Conservation (phyloP, 1,140 invertebrate genomes). For the Zaprionus lachaisei region DNA sequence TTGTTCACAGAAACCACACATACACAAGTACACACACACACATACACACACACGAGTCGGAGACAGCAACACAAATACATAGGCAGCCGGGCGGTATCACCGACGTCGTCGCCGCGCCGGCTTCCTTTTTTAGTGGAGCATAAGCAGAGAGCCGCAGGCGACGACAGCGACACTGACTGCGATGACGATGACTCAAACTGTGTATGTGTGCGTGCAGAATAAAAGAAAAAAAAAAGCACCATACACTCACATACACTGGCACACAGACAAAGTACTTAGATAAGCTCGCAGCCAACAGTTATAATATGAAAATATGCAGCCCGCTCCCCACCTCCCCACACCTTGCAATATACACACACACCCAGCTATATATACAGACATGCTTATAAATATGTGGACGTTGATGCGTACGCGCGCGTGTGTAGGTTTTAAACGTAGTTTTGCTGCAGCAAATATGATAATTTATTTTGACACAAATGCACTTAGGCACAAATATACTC, state of each 20-base stretch:
- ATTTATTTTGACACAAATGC: slow-evolving; percentile 64
- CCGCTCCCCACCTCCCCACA: slow-evolving; percentile 8
- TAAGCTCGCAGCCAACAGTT: slow-evolving; percentile 44
- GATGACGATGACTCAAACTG: slow-evolving; percentile 52
- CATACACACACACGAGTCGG: slow-evolving; percentile 1
- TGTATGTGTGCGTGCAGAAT: slow-evolving; percentile 45
- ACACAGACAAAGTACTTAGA: slow-evolving; percentile 33
- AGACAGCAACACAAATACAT: slow-evolving; percentile 15
- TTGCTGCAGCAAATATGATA: slow-evolving; percentile 58
- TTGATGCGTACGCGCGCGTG: slow-evolving; percentile 36
- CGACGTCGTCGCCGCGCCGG: slow-evolving; percentile 14
- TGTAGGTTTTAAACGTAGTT: slow-evolving; percentile 53
- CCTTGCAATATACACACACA: slow-evolving; percentile 17
- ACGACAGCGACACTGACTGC: slow-evolving; percentile 8
- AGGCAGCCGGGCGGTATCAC: slow-evolving; percentile 24
- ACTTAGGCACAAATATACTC: slow-evolving; percentile 31
- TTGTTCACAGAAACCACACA: slow-evolving; percentile 40
- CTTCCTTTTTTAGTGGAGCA: slow-evolving; percentile 35
- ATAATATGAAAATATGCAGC: slow-evolving; percentile 53
- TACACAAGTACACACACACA: slow-evolving; percentile 12
- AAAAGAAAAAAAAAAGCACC: slow-evolving; percentile 34
- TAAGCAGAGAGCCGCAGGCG: slow-evolving; percentile 24
- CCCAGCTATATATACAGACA: slow-evolving; percentile 28
- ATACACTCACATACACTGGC: slow-evolving; percentile 19
- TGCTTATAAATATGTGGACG: slow-evolving; percentile 14